Evolutionary conservation across 2,113 vertebrate species (phyloP), one percentile per base, ranked within the genome.

Genomic region (Tychaedon coryphoeus): DNA sequence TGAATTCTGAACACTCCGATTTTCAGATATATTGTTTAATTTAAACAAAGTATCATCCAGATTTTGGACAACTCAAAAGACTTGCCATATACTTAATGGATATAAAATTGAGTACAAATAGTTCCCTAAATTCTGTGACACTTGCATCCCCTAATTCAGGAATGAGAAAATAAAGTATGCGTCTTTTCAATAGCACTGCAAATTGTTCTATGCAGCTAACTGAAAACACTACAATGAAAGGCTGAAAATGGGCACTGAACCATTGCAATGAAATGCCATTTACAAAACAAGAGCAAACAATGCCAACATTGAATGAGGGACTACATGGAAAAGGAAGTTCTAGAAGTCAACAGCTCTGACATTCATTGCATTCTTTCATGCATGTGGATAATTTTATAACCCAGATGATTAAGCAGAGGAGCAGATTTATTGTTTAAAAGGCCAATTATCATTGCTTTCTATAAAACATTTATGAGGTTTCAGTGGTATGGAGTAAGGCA

Each of bases 301-400:
- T 93, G 85, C 73, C 85, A 93, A 92, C 88, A 94, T 62, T 94
- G 76, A 96, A 93, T 89, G 54, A 84, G 42, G 54, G 57, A 92
- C 84, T 73, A 72, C 62, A 69, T 45, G 61, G 70, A 95, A 87
- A 75, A 93, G 70, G 84, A 92, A 88, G 81, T 94, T 95, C 90
- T 95, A 78, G 83, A 92, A 94, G 76, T 92, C 83, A 95, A 93
- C 78, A 88, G 89, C 84, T 85, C 83, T 93, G 86, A 90, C 79
- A 94, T 95, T 93, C 92, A 96, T 50, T 77, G 86, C 77, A 86
- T 95, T 95, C 91, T 81, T 96, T 91, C 84, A 94, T 51, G 90
- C 78, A 94, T 53, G 65, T 26, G 86, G 72, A 70, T 67, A 61
- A 74, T 81, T 92, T 95, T 88, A 54, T 72, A 97, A 86, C 34